Base-by-base conservation (phyloP, 1,140 invertebrate species). In the Proctacanthus coquilletti region DNA sequence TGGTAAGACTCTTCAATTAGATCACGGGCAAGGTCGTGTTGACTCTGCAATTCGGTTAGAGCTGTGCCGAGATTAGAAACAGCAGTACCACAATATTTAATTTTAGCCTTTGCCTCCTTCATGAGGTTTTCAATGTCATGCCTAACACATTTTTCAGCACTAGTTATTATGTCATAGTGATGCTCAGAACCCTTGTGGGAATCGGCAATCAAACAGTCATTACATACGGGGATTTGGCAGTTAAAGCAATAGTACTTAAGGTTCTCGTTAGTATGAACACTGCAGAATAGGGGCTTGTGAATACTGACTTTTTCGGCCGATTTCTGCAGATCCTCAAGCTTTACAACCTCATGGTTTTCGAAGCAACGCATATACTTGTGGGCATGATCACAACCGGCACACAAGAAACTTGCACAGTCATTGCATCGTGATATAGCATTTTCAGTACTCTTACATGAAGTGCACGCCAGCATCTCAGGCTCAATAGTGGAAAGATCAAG, bases 291-390 rank as follows among this genome's bases (percentile, higher is more conserved):
- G 10, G 83, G 82, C 53, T 85, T 86, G 46, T 87, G 84, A 42
- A 87, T 79, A 18, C 75, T 74, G 36, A 68, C 50, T 18, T 68
- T 67, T 51, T 85, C 77, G 45, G 77, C 74, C 18, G 75, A 77
- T 53, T 77, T 77, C 48, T 80, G 75, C 47, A 92, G 68, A 41
- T 88, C 82, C 51, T 92, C 85, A 56, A 92, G 84, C 15, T 77
- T 75, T 29, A 91, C 73, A 13, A 91, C 85, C 53, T 84, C 70
- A 48, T 94, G 89, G 48, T 83, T 86, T 61, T 93, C 87, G 60
- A 93, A 93, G 62, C 87, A 91, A 32, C 85, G 71, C 88, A 95
- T 94, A 47, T 80, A 83, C 56, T 88, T 80, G 62, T 96, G 91
- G 32, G 89, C 91, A 18, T 82, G 85, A 44, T 92, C 85, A 64